phyloP scores from a whole-genome alignment of 2,113 vertebrate species.

The Hemicordylus capensis region DNA sequence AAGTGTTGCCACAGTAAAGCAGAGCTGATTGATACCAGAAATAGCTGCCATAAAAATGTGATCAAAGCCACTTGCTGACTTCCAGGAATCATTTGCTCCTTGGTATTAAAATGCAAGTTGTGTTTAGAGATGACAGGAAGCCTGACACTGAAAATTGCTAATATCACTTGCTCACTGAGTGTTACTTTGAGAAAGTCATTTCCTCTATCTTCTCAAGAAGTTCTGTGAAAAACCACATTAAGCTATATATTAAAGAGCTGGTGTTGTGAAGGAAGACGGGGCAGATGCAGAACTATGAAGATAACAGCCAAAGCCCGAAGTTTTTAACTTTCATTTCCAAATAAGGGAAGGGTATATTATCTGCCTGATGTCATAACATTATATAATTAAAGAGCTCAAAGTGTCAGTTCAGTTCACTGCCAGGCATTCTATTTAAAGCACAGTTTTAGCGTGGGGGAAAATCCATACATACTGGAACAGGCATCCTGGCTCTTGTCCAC shows the following conservation, averaged over 20 bases:
- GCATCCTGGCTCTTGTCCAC: neutral
- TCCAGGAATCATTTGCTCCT: neutral
- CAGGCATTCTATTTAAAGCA: neutral
- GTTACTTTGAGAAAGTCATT: neutral
- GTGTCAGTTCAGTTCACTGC: neutral
- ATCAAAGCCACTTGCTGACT: no score
- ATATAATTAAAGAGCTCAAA: slow-evolving; percentile 33
- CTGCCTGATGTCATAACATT: neutral
- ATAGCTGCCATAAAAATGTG: neutral
- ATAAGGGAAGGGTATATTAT: slow-evolving; percentile 5
- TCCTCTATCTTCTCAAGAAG: neutral
- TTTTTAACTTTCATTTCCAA: neutral
- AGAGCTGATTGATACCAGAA: neutral
- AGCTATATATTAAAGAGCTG: slow-evolving; percentile 3
- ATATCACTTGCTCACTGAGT: neutral
- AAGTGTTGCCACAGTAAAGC: neutral
- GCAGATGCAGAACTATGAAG: neutral
- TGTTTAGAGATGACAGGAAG: neutral
- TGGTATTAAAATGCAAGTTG: neutral
- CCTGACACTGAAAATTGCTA: neutral
- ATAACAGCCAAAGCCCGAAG: neutral
- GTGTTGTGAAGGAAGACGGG: neutral
- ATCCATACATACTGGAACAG: neutral
- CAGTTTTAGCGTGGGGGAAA: neutral
- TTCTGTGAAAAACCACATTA: neutral